Evolutionary conservation across 2,888 invertebrate genomes (phyloP).

Genomic region (Drosophila colorata): DNA sequence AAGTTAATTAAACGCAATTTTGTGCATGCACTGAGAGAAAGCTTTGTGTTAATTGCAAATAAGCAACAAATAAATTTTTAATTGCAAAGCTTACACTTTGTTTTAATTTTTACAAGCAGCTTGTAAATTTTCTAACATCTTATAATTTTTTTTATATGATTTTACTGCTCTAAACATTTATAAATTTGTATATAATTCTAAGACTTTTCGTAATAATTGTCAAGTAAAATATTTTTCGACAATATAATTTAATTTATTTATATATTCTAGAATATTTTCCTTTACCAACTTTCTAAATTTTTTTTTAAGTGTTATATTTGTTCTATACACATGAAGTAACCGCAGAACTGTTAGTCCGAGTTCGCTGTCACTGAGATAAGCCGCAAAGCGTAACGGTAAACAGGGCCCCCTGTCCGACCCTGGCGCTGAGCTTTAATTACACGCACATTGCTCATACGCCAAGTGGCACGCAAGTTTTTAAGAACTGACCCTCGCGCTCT

Average conservation of each 20-base stretch:
- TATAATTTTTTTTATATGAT: too few species aligned
- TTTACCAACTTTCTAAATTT: not conserved
- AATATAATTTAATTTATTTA: too few species aligned
- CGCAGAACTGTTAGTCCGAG: constrained; percentile 42
- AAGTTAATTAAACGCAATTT: constrained; percentile 28
- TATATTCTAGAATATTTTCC: too few species aligned
- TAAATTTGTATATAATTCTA: too few species aligned
- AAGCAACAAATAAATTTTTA: too few species aligned
- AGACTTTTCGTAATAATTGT: too few species aligned
- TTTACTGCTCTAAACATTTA: too few species aligned
- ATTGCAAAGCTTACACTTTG: not conserved
- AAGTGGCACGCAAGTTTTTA: constrained; percentile 25
- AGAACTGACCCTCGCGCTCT: constrained; percentile 38
- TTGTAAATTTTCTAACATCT: too few species aligned
- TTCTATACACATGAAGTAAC: constrained; percentile 7
- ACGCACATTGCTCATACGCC: constrained; percentile 55
- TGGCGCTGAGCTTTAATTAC: constrained; percentile 53
- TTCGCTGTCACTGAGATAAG: constrained; percentile 47
- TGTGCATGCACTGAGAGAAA: constrained; percentile 43
- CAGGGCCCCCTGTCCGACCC: constrained; percentile 30
- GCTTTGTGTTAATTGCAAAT: too few species aligned
- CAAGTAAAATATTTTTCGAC: too few species aligned
- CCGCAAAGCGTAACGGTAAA: constrained; percentile 60
- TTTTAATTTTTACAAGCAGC: too few species aligned
- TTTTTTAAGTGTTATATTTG: constrained; percentile 9